phyloP scores from a whole-genome alignment of 2,113 vertebrate species.

The Prionailurus bengalensis region DNA sequence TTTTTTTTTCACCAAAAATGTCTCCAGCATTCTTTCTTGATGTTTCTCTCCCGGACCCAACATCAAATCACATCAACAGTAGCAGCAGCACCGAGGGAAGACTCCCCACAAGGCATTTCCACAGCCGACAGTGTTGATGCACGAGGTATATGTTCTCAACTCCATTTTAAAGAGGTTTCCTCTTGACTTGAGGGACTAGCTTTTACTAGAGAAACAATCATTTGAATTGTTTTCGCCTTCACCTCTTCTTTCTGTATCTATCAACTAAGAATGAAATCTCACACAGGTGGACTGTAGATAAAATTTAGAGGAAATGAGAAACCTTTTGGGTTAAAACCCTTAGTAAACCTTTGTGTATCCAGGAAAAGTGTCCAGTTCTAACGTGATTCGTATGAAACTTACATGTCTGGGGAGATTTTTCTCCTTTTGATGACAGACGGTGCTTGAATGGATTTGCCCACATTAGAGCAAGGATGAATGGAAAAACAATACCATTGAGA shows the following conservation, averaged over 20 bases:
- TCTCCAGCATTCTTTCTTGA: no score
- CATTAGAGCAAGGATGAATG: conserved; percentile 9
- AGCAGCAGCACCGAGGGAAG: not conserved
- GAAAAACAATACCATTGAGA: conserved; percentile 51
- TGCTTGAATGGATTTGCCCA: conserved; percentile 54
- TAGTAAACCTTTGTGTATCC: not conserved
- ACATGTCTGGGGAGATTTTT: not conserved
- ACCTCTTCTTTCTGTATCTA: not conserved
- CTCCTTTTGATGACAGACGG: not conserved
- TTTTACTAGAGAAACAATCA: not conserved
- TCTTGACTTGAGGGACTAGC: not conserved
- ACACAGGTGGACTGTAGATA: not conserved
- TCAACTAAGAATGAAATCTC: not conserved
- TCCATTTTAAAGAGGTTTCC: not conserved
- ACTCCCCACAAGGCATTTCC: not conserved
- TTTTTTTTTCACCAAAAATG: no score
- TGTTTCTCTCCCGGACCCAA: no score
- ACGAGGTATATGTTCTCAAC: accelerated
- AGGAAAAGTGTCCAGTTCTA: not conserved
- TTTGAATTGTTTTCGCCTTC: not conserved
- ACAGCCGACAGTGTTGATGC: no score
- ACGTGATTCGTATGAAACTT: not conserved
- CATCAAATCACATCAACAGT: no score
- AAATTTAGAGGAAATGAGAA: not conserved
- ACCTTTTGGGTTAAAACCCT: not conserved